Base-by-base conservation (phyloP, 2,797 vertebrate genomes). In the Enteromius afrohamiltoni region DNA sequence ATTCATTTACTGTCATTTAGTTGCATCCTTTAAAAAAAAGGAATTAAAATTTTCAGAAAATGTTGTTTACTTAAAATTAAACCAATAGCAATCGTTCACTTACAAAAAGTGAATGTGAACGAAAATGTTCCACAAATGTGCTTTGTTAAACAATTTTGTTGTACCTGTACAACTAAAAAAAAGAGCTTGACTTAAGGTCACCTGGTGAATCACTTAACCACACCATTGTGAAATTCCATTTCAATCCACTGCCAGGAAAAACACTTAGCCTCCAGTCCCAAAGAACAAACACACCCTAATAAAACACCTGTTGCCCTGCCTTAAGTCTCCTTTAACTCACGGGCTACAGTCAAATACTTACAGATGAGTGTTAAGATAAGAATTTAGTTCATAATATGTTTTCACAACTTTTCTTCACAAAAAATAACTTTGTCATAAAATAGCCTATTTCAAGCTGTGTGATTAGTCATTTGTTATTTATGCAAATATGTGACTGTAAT, bases 171-270 rank as follows among this genome's bases (percentile, higher is more conserved):
- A 45, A 49, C n/a, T 17, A 49, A 34, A 71, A 5, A 5, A 71
- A 11, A 51, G 26, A 49, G 16, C 2, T 13, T 51, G 45, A 73
- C 49, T 37, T 37, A 53, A 26, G n/a, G 8, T 53, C 26, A 76
- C 21, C 31, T 34, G 5, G 49, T 26, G 40, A 68, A 16, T 58
- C 3, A 55, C 58, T 69, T 70, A 60, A 60, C 53, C 67, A 60
- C 29, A 13, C 6, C 4, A n/a, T 13, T 34, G 19, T 37, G 29
- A 53, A 69, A 79, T 51, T 51, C 13, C 29, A 69, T 55, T 80
- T 55, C 6, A 55, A 75, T 60, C 29, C 47, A 68, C 47, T 67
- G 62, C 45, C 65, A 45, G 65, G 78, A 70, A 80, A 70, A 80
- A 19, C 34, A 58, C 49, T 80, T 68, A 45, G 34, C 6, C 31